Percentiles rank a stretch among this genome's conserved stretches.
These are phyloP conservation scores for Alosa alosa DNA, from an alignment of 2,113 vertebrate genomes.

Conservation along the genomic window DNA sequence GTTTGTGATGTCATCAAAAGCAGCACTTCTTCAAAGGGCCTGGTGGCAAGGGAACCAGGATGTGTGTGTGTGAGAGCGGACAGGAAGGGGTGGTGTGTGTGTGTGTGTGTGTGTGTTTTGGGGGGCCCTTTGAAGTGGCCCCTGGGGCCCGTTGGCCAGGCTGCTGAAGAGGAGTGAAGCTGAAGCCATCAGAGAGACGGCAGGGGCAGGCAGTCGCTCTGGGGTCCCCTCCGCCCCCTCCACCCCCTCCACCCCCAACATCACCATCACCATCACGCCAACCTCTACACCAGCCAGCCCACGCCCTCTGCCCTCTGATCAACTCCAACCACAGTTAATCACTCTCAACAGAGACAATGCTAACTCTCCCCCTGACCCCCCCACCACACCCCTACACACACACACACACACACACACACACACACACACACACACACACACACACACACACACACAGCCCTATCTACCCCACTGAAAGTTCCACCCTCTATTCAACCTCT, in stretches of 20 bases:
- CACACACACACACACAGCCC: constrained; percentile 42
- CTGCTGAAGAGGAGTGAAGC: constrained; percentile 60
- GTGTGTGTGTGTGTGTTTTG: not conserved
- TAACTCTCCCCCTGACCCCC: constrained; percentile 26
- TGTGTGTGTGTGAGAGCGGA: constrained; percentile 25
- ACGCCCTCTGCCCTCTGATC: not conserved
- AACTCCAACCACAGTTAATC: not conserved
- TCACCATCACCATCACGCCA: not conserved
- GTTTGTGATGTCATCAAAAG: constrained; percentile 70
- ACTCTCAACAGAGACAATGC: no score
- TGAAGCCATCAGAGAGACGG: constrained; percentile 60
- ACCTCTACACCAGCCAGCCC: no score
- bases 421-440: constrained; percentile 25
- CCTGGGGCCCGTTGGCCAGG: constrained; percentile 53
- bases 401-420: constrained; percentile 38
- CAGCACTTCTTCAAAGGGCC: constrained; percentile 62
- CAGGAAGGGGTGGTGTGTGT: constrained; percentile 23
- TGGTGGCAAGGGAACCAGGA: constrained; percentile 32
- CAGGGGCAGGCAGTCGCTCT: constrained; percentile 29
- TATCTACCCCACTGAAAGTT: constrained; percentile 58
- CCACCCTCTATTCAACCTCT: constrained; percentile 54
- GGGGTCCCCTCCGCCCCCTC: constrained; percentile 33
- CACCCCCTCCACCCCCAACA: no score
- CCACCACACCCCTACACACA: constrained; percentile 42
- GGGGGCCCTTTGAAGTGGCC: constrained; percentile 67